These are phyloP conservation scores for Lamprotornis superbus DNA, from an alignment of 2,113 vertebrate species.

Conservation along the genomic window DNA sequence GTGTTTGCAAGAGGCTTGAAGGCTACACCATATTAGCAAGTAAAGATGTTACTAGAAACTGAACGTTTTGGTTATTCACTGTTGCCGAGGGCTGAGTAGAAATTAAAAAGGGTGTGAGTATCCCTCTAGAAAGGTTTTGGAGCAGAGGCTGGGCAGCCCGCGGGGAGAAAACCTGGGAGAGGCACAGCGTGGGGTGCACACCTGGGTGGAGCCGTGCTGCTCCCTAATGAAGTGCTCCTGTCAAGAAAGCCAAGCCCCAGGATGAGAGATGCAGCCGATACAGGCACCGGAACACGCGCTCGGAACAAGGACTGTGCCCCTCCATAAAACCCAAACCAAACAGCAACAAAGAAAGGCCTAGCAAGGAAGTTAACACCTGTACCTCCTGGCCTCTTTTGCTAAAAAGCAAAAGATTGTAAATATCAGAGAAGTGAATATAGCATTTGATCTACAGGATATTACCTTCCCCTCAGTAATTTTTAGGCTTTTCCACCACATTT, in stretches of 20 bases:
- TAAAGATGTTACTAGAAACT: not conserved
- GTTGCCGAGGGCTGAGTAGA: not conserved
- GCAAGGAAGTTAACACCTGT: not conserved
- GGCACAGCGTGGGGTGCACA: fast-evolving
- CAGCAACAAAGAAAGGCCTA: not conserved
- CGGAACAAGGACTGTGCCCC: not conserved
- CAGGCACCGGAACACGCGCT: fast-evolving
- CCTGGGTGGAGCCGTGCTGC: not conserved
- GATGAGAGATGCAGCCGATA: fast-evolving
- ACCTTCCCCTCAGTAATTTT: not conserved
- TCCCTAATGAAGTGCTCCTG: not conserved
- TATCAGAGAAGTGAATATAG: not conserved
- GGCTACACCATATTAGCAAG: not conserved
- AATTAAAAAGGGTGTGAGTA: not conserved
- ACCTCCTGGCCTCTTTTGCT: not conserved
- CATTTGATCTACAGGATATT: not conserved
- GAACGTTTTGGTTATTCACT: not conserved
- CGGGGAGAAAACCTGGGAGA: not conserved
- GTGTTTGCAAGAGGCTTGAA: not conserved
- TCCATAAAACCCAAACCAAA: not conserved
- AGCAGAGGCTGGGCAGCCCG: not conserved
- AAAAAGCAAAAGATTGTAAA: not conserved
- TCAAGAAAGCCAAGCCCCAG: not conserved
- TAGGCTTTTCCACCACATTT: not conserved
- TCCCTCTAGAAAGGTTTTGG: not conserved